Conservation (phyloP, 2,888 invertebrate genomes). For the Notocelia uddmanniana region DNA sequence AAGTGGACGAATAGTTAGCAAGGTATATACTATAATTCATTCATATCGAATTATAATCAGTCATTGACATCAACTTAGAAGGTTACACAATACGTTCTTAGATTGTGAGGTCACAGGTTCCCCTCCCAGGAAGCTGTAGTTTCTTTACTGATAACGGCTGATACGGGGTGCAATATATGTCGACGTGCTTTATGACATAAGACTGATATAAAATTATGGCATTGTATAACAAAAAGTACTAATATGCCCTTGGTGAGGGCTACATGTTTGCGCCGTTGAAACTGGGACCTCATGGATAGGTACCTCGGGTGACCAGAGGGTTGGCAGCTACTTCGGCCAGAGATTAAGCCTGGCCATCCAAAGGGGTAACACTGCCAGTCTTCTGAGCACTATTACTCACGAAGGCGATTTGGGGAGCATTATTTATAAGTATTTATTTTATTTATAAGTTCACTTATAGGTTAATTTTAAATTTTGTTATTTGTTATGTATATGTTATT, state of each 20-base stretch:
- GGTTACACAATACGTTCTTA: conserved; percentile 42
- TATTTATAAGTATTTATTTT: no score
- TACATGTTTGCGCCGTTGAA: no score
- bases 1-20: background rate
- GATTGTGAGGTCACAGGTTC: conserved; percentile 41
- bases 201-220: background rate
- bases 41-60: conserved; percentile 30
- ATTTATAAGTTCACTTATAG: no score
- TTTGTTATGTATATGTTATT: no score
- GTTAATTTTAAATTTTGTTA: no score
- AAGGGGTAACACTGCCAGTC: no score
- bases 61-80: conserved; percentile 30
- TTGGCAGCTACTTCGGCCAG: no score
- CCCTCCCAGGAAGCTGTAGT: conserved; percentile 41
- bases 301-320: no score
- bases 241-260: background rate
- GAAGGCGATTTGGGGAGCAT: no score
- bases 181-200: conserved; percentile 3
- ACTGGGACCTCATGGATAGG: no score
- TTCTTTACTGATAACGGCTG: conserved; percentile 33
- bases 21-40: conserved; percentile 10
- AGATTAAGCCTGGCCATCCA: no score
- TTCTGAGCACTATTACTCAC: no score
- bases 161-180: conserved; percentile 28
- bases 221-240: background rate